phyloP scores from a whole-genome alignment of 2,888 invertebrate genomes.

The Busseola fusca region DNA sequence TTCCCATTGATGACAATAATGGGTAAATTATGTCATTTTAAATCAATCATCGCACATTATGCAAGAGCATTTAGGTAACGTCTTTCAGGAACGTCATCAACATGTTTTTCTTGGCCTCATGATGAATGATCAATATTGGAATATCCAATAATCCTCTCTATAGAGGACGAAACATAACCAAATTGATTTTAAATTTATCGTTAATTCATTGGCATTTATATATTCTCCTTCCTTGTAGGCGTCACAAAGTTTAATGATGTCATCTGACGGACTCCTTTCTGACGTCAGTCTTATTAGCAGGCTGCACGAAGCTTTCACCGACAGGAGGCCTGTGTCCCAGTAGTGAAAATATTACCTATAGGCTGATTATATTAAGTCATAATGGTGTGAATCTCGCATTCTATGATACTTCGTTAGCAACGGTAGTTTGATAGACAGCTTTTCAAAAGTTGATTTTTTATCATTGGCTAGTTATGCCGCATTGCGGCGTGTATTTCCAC shows the following conservation, averaged over 20 bases:
- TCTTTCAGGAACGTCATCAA: not conserved
- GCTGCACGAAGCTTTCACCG: conserved; percentile 33
- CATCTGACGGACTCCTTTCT: conserved; percentile 23
- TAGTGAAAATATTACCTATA: not conserved
- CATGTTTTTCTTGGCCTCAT: conserved; percentile 5
- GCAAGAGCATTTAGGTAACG: not conserved
- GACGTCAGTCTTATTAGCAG: conserved; percentile 38
- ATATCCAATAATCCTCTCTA: not conserved
- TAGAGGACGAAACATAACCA: not conserved
- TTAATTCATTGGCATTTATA: conserved; percentile 17
- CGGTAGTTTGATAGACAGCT: conserved; percentile 17
- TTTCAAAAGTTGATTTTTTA: conserved; percentile 24
- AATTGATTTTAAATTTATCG: conserved; percentile 4
- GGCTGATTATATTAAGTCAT: not conserved
- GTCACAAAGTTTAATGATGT: conserved; percentile 37
- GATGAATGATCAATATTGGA: not conserved
- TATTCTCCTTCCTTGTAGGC: conserved; percentile 33
- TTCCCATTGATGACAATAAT: not conserved
- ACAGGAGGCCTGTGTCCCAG: not conserved
- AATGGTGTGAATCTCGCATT: not conserved
- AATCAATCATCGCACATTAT: not conserved
- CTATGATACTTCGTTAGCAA: conserved; percentile 13
- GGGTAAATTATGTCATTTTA: not conserved
- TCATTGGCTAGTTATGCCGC: conserved; percentile 54
- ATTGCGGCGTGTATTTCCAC: conserved; percentile 64